Conservation (phyloP, 1,140 invertebrate species). For the Mactra quadrangularis region DNA sequence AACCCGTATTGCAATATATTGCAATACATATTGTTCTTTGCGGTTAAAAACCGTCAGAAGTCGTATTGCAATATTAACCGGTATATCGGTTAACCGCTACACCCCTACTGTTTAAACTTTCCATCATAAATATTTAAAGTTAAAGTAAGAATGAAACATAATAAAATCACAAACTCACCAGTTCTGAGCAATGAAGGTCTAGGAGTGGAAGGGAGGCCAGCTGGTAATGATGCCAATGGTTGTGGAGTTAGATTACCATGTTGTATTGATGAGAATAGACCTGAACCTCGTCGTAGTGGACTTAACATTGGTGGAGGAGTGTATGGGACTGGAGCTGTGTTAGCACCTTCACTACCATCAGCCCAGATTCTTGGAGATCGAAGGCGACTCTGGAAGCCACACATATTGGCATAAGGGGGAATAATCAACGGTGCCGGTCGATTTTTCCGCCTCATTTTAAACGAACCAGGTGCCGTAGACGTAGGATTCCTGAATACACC, state of each 20-base stretch:
- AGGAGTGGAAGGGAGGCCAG: slow-evolving; percentile 36
- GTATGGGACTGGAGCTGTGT: slow-evolving; percentile 87
- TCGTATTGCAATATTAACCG: too few species aligned
- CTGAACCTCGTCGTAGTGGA: slow-evolving; percentile 93
- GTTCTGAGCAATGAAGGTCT: slow-evolving; percentile 50
- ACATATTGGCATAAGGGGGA: slow-evolving; percentile 85
- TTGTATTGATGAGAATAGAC: slow-evolving; percentile 90
- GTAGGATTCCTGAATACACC: slow-evolving; percentile 91
- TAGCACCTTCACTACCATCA: slow-evolving; percentile 63
- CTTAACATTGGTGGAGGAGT: slow-evolving; percentile 97
- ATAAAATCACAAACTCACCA: too few species aligned
- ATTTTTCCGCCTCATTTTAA: slow-evolving; percentile 86
- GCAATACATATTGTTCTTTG: too few species aligned
- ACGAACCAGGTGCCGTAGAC: slow-evolving; percentile 79
- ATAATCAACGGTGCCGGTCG: slow-evolving; percentile 87
- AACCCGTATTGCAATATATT: too few species aligned
- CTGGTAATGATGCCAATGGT: neutral
- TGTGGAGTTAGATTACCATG: slow-evolving; percentile 24
- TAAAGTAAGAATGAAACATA: too few species aligned
- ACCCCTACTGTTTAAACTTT: too few species aligned
- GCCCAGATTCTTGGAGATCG: slow-evolving; percentile 85
- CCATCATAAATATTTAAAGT: too few species aligned
- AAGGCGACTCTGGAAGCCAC: slow-evolving; percentile 85
- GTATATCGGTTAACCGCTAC: too few species aligned
- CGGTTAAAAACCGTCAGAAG: too few species aligned